Conservation (phyloP, 2,113 vertebrate genomes). For the Meles meles region DNA sequence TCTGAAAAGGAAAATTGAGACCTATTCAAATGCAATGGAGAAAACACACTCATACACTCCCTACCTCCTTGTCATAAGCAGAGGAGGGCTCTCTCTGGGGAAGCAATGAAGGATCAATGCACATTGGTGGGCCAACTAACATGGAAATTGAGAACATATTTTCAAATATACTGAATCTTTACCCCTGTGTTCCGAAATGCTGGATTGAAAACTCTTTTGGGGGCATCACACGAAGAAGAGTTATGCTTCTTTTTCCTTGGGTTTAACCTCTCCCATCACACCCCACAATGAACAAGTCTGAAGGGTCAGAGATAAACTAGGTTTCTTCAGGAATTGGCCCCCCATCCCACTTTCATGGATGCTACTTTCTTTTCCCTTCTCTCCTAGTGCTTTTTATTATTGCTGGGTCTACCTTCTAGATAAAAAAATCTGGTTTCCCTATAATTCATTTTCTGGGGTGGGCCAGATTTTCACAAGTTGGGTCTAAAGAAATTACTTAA, state of each 20-base stretch:
- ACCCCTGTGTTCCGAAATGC: neutral
- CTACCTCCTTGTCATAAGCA: neutral
- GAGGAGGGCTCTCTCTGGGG: neutral
- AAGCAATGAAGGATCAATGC: neutral
- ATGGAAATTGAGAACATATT: neutral
- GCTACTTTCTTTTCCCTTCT: neutral
- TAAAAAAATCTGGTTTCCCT: neutral
- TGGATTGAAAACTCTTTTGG: neutral
- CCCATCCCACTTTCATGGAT: neutral
- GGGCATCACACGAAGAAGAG: neutral
- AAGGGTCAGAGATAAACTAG: neutral
- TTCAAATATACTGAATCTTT: neutral
- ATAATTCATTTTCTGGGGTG: neutral
- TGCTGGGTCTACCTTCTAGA: neutral
- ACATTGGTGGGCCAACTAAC: neutral
- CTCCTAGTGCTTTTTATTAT: neutral
- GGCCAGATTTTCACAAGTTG: neutral
- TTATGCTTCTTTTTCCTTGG: neutral
- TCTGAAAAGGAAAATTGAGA: constrained; percentile 36
- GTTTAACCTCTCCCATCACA: neutral
- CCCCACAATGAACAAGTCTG: neutral
- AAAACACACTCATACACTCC: neutral
- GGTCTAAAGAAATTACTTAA: neutral
- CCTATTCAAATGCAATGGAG: neutral
- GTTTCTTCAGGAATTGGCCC: neutral